These are phyloP conservation scores for Cephus sareptanus DNA, from an alignment of 2,888 invertebrate genomes.

Conservation along the genomic window DNA sequence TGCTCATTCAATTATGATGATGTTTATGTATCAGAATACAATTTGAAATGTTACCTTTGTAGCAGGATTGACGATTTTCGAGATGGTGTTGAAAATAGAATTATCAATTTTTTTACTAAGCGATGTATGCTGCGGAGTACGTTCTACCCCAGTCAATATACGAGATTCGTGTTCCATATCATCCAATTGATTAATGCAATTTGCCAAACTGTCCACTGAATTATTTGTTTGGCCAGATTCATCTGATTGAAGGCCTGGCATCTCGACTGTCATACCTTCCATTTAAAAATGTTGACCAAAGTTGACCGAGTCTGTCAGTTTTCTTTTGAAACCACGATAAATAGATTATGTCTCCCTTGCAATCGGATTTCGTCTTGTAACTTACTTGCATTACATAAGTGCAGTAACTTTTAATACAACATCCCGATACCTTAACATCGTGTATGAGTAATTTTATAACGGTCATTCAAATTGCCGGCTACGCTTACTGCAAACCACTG, in stretches of 20 bases:
- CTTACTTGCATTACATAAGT: background rate
- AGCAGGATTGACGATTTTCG: conserved; percentile 60
- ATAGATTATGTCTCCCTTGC: background rate
- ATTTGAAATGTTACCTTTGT: conserved; percentile 50
- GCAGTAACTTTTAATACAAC: background rate
- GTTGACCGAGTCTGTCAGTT: background rate
- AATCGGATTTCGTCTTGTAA: background rate
- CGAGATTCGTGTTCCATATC: background rate
- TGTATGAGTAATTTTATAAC: background rate
- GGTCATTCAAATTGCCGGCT: background rate
- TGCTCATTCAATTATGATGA: background rate
- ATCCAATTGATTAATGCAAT: conserved; percentile 5
- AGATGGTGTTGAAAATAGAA: conserved; percentile 63
- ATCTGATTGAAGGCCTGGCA: conserved; percentile 21
- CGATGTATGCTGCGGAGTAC: conserved; percentile 50
- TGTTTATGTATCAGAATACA: background rate
- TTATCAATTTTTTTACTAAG: conserved; percentile 52
- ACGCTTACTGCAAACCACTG: background rate
- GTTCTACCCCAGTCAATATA: conserved; percentile 11
- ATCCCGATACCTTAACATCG: background rate
- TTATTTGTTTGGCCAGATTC: conserved; percentile 10
- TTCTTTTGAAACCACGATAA: background rate
- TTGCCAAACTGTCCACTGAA: conserved; percentile 11
- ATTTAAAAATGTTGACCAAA: conserved; percentile 18
- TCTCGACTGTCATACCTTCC: conserved; percentile 25